phyloP scores from a whole-genome alignment of 2,888 invertebrate species.

The Apodemia hepburni region DNA sequence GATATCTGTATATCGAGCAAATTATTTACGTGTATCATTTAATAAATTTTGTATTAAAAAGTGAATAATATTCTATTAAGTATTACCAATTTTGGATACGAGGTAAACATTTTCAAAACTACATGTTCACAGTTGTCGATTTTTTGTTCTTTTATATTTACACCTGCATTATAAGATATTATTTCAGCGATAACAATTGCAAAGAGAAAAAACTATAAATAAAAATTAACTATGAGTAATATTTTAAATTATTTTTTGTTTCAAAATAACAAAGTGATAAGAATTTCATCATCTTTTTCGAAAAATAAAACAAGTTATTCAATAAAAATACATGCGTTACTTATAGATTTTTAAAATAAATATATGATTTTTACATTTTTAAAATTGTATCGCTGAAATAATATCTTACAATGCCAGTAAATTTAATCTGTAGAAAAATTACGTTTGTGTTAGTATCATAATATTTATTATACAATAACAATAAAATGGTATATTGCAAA shows the following conservation, averaged over 20 bases:
- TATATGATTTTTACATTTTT: background rate
- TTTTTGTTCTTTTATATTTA: background rate
- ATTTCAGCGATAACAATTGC: background rate
- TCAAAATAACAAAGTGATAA: too few relatives aligned
- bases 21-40: too few relatives aligned
- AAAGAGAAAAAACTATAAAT: too few relatives aligned
- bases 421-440: background rate
- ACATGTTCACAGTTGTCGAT: background rate
- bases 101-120: constrained; percentile 1
- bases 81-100: background rate
- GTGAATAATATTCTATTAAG: too few relatives aligned
- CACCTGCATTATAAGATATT: background rate
- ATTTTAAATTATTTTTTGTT: too few relatives aligned
- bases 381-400: background rate
- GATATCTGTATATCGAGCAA: too few relatives aligned
- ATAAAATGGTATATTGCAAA: background rate
- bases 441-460: background rate
- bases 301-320: too few relatives aligned
- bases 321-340: background rate
- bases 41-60: too few relatives aligned
- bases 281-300: too few relatives aligned
- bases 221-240: too few relatives aligned
- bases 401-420: background rate
- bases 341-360: background rate
- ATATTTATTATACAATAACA: too few relatives aligned